A percentile compares a stretch with the other conserved stretches of the same genome.
These are phyloP conservation scores for Naso thynnoides DNA, from an alignment of 2,797 vertebrate species.

Conservation along the genomic window DNA sequence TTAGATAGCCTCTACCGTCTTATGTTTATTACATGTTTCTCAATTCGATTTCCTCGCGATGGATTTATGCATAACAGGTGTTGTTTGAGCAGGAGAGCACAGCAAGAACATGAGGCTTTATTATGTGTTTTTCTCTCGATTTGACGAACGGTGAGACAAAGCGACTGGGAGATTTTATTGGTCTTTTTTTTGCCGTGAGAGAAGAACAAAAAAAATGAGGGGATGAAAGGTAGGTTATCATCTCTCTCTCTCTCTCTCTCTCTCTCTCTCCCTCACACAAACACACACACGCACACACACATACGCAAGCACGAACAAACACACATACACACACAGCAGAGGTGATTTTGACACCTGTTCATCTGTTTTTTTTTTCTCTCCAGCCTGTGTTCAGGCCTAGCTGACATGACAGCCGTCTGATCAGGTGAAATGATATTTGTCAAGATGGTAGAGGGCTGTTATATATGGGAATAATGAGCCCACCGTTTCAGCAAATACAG, in stretches of 20 bases:
- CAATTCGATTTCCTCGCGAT: constrained; percentile 54
- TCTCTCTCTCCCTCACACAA: constrained; percentile 8
- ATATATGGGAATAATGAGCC: constrained; percentile 28
- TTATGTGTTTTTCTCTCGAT: constrained; percentile 66
- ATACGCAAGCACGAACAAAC: constrained; percentile 37
- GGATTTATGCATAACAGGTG: constrained; percentile 84
- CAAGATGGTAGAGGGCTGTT: constrained; percentile 64
- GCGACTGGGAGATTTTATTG: constrained; percentile 51
- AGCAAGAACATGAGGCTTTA: constrained; percentile 71
- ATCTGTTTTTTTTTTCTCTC: constrained; percentile 65
- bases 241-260: constrained; percentile 16
- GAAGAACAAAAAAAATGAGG: constrained; percentile 66
- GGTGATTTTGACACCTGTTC: constrained; percentile 83
- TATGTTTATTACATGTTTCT: constrained; percentile 67
- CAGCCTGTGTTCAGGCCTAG: constrained; percentile 67
- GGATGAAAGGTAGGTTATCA: constrained; percentile 81
- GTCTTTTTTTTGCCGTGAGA: constrained; percentile 32
- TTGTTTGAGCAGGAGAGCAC: constrained; percentile 74
- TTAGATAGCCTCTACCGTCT: constrained; percentile 54
- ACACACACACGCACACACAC: constrained; percentile 16
- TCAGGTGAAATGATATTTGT: constrained; percentile 68
- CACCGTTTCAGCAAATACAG: constrained; percentile 51
- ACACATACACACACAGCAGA: constrained; percentile 52
- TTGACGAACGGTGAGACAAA: constrained; percentile 70
- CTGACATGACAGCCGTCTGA: constrained; percentile 68